Conservation (phyloP, 2,888 invertebrate species). For the Nesidiocoris tenuis region DNA sequence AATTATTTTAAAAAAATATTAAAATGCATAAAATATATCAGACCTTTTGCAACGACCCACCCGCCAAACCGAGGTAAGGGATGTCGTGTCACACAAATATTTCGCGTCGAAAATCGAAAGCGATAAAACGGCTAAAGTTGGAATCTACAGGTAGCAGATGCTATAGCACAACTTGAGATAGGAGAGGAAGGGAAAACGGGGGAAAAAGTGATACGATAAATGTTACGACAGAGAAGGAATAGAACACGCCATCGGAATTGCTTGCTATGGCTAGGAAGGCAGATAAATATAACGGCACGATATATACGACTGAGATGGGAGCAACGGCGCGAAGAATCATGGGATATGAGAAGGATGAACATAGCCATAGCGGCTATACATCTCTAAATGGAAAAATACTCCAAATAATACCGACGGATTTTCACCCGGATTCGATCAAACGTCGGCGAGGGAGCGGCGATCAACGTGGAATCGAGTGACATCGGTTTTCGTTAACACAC, state of each 20-base stretch:
- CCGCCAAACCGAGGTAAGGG: too few species aligned
- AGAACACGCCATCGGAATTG: too few species aligned
- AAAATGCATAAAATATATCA: too few species aligned
- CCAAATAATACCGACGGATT: too few species aligned
- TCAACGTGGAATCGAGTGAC: too few species aligned
- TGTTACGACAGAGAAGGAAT: not conserved
- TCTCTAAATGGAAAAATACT: not conserved
- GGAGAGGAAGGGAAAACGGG: not conserved
- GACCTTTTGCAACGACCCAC: too few species aligned
- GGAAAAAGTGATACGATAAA: not conserved
- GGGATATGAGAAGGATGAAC: not conserved
- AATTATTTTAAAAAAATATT: too few species aligned
- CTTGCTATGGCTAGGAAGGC: not conserved
- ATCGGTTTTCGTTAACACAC: too few species aligned
- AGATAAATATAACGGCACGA: not conserved
- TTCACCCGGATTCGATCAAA: too few species aligned
- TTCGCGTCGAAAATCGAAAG: not conserved
- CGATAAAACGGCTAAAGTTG: not conserved
- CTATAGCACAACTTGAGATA: too few species aligned
- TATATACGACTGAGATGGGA: not conserved
- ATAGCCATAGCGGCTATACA: not conserved
- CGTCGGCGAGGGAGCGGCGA: too few species aligned
- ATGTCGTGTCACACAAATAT: too few species aligned
- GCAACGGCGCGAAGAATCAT: not conserved
- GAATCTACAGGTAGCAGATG: not conserved